phyloP scores from a whole-genome alignment of 2,113 vertebrate species.

The Lethenteron camtschaticum region DNA sequence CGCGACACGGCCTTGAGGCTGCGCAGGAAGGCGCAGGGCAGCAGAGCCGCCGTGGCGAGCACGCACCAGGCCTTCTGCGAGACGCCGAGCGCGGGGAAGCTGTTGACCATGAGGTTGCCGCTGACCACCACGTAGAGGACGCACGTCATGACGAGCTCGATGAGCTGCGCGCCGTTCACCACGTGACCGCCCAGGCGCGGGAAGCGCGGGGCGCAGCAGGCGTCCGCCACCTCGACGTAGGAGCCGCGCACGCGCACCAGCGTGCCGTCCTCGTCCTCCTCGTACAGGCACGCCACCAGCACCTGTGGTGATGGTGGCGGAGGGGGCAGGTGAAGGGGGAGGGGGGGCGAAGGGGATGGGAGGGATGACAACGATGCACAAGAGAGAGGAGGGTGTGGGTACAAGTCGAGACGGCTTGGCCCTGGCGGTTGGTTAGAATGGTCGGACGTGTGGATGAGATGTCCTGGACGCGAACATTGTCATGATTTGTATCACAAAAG shows the following conservation, averaged over 20 bases:
- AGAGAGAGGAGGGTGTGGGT: too few relatives aligned
- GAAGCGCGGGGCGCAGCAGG: constrained; percentile 79
- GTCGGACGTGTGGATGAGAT: too few relatives aligned
- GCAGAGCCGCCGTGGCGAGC: constrained; percentile 62
- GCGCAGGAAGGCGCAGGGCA: constrained; percentile 88
- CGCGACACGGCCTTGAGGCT: constrained; percentile 95
- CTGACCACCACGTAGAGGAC: constrained; percentile 96
- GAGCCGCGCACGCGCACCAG: constrained; percentile 87
- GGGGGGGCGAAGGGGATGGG: too few relatives aligned
- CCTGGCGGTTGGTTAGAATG: too few relatives aligned
- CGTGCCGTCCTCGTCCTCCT: constrained; percentile 91
- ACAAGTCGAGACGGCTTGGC: too few relatives aligned
- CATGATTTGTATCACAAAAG: too few relatives aligned
- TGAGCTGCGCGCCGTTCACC: constrained; percentile 93
- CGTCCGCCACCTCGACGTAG: constrained; percentile 97
- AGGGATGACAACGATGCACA: too few relatives aligned
- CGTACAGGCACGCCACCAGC: constrained; percentile 84
- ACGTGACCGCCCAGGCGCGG: constrained; percentile 63
- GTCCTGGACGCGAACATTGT: too few relatives aligned
- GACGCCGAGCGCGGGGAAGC: constrained; percentile 69
- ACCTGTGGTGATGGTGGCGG: constrained; percentile 17
- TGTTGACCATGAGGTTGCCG: constrained; percentile 97
- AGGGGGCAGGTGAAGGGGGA: too few relatives aligned
- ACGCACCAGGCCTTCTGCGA: constrained; percentile 97
- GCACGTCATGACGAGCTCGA: constrained; percentile 96